Conservation (phyloP, 1,140 invertebrate genomes). For the Arctopsyche grandis region DNA sequence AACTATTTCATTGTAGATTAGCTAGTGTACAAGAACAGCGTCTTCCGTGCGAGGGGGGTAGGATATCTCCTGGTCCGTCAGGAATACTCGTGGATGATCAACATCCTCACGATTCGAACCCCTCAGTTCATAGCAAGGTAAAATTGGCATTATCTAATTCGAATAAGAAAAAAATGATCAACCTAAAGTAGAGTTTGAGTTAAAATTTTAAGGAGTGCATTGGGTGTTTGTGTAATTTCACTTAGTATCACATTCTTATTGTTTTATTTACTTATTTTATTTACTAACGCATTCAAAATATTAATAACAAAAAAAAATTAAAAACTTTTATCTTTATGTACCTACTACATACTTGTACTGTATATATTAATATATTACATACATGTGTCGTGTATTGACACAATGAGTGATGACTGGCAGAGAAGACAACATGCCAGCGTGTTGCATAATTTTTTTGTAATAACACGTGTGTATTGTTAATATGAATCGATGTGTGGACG, state of each 20-base stretch:
- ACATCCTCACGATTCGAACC: conserved; percentile 67
- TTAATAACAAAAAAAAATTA: no score
- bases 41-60: conserved; percentile 77
- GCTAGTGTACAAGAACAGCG: conserved; percentile 95
- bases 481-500: no score
- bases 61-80: conserved; percentile 68
- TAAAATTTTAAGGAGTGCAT: conserved; percentile 14
- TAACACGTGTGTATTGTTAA: no score
- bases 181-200: conserved; percentile 26
- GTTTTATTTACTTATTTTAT: no score
- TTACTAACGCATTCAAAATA: no score
- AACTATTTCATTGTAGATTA: conserved; percentile 71
- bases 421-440: no score
- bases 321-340: no score
- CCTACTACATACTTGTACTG: no score
- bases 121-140: conserved; percentile 73
- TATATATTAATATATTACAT: no score
- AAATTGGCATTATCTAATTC: conserved; percentile 54
- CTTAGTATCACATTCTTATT: neutral
- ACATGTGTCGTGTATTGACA: no score
- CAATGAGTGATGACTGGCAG: no score
- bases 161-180: conserved; percentile 8
- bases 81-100: conserved; percentile 59
- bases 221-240: conserved; percentile 21
- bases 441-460: no score